Base-by-base conservation (phyloP, 2,888 invertebrate species). In the Drosophila quasianomalipes region DNA sequence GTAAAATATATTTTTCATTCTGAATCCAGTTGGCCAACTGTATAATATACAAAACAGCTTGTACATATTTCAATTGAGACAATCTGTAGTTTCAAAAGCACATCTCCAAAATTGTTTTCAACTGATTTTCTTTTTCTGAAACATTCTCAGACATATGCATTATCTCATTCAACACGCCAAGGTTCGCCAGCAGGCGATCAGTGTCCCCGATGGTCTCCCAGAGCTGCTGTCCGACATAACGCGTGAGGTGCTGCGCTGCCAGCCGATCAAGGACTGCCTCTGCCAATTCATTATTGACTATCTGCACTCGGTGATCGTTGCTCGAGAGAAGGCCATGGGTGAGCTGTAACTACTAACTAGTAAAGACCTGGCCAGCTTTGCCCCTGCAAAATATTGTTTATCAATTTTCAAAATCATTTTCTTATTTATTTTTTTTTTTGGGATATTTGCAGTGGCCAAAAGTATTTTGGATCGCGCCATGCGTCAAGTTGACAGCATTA, bases 181-280 rank as follows among this genome's bases (percentile, higher is more conserved):
- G 70, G 63, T 91, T 12, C 90, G 90, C 14, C 86, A 90, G 12
- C 91, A 92, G 74, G 86, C 91, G 0, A 89, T 93, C 14, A 85
- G 83, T 9, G 91, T 96, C 31, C 97, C 96, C 0, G 95, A 96
- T 64, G 97, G 96, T 0, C 92, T 97, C 5, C 94, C 94, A 9
- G 96, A 97, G 86, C 92, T 97, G 53, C 95, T 96, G 94, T 94
- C 95, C 54, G 97, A 97, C 91, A 96, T 97, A 76, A 95, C 96
- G 0, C 95, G 96, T 74, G 96, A 97, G 94, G 96, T 96, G 3
- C 91, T 97, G n/a, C 94, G 96, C 76, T 94, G 94, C 19, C 95
- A 96, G 85, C 97, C 97, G 0, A 82, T 86, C 33, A 82, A 88
- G 7, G 89, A 92, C 41, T 93, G 96, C 69, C 92, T 96, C 4